Percentiles rank a stretch among this genome's conserved stretches.
phyloP scores from a whole-genome alignment of 2,888 invertebrate genomes.

The Arge pagana region DNA sequence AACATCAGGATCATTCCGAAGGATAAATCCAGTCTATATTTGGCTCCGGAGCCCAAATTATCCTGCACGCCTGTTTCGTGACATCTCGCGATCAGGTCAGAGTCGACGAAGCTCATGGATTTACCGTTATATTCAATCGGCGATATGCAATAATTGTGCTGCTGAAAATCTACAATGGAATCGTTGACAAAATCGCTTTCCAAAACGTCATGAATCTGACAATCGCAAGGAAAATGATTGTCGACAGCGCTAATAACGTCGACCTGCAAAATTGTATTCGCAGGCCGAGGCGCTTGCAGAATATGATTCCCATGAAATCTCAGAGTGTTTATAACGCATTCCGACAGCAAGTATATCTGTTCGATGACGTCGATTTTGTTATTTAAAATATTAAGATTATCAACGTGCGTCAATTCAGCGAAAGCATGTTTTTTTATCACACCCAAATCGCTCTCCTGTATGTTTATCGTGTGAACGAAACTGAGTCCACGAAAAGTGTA shows the following conservation, averaged over 20 bases:
- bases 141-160: conserved; percentile 83
- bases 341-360: conserved; percentile 72
- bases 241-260: conserved; percentile 72
- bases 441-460: conserved; percentile 83
- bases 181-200: conserved; percentile 76
- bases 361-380: conserved; percentile 85
- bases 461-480: conserved; percentile 74
- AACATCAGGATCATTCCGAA: conserved; percentile 1
- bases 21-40: not conserved
- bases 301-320: conserved; percentile 84
- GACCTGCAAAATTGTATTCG: conserved; percentile 73
- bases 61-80: conserved; percentile 71
- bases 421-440: conserved; percentile 76
- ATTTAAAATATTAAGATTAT: conserved; percentile 75
- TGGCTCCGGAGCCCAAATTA: conserved; percentile 61
- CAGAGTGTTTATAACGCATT: conserved; percentile 73
- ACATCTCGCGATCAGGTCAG: conserved; percentile 70
- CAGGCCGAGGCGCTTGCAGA: conserved; percentile 72
- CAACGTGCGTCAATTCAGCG: conserved; percentile 74
- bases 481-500: conserved; percentile 79
- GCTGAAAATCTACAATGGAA: conserved; percentile 59
- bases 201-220: conserved; percentile 77
- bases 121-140: conserved; percentile 82
- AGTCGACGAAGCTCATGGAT: conserved; percentile 71
- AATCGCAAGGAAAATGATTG: conserved; percentile 88